These are phyloP conservation scores for Butastur rufipennis DNA, from an alignment of 2,113 vertebrate species.

Conservation along the genomic window DNA sequence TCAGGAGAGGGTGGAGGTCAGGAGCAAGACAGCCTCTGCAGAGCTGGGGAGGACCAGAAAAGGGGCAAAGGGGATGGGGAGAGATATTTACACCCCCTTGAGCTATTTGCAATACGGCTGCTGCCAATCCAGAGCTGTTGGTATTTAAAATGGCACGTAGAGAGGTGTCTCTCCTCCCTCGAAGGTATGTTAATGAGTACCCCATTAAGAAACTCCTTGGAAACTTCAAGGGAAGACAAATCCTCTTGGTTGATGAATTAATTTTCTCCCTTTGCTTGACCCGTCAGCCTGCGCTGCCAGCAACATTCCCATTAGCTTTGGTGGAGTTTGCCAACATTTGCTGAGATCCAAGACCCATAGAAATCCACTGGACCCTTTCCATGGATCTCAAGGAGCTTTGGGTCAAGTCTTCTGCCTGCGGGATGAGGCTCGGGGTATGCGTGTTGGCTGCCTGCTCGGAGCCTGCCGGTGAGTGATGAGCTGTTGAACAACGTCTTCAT, in stretches of 20 bases:
- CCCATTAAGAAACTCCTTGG: slow-evolving; percentile 33
- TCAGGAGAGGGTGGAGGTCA: slow-evolving; percentile 26
- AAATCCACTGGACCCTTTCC: slow-evolving; percentile 55
- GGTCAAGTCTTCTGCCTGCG: background rate
- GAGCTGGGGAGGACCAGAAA: background rate
- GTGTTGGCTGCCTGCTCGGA: background rate
- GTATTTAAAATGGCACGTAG: background rate
- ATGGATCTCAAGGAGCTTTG: slow-evolving; percentile 35
- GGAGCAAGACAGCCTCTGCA: background rate
- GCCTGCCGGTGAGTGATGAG: slow-evolving; percentile 50
- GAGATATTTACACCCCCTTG: background rate
- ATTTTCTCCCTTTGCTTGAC: slow-evolving; percentile 40
- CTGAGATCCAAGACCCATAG: slow-evolving; percentile 37
- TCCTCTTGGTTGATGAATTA: slow-evolving; percentile 15
- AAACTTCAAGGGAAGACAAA: slow-evolving; percentile 47
- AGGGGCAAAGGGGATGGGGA: background rate
- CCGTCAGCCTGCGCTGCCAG: background rate
- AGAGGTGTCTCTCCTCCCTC: background rate
- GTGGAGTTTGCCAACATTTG: background rate
- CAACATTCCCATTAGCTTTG: slow-evolving; percentile 11
- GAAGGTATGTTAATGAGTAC: background rate
- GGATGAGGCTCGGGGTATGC: background rate
- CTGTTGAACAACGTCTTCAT: slow-evolving; percentile 61
- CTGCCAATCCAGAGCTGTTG: slow-evolving; percentile 11
- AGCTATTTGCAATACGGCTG: background rate